A percentile compares a stretch with the other conserved stretches of the same genome.
Conservation (phyloP, 1,140 invertebrate species). For the Drosophila orosa region DNA sequence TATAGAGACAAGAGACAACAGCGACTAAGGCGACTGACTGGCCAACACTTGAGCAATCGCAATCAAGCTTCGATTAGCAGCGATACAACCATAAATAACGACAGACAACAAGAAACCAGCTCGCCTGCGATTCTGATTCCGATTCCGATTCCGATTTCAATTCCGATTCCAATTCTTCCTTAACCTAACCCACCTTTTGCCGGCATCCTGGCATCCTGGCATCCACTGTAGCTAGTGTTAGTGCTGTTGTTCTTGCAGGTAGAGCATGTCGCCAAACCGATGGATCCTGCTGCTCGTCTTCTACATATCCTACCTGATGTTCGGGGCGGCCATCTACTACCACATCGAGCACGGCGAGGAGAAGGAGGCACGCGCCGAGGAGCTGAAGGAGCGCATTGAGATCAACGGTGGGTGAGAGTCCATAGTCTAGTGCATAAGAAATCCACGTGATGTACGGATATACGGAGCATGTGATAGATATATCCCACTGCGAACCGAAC, state of each 20-base stretch:
- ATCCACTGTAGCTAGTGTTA: neutral
- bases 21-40: conserved; percentile 15
- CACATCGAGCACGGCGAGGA: conserved; percentile 90
- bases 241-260: conserved; percentile 45
- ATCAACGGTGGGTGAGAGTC: conserved; percentile 88
- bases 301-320: conserved; percentile 90
- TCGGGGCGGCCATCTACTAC: conserved; percentile 91
- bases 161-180: neutral
- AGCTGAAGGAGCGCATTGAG: conserved; percentile 87
- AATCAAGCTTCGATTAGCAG: conserved; percentile 72
- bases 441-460: conserved; percentile 30
- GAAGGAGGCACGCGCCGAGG: conserved; percentile 85
- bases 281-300: conserved; percentile 90
- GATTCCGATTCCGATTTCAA: neutral
- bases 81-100: conserved; percentile 71
- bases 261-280: conserved; percentile 91
- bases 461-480: conserved; percentile 56
- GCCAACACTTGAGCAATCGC: conserved; percentile 64
- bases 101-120: conserved; percentile 38
- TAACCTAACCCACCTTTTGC: neutral
- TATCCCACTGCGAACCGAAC: conserved; percentile 30
- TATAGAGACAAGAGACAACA: conserved; percentile 49
- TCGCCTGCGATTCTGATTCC: conserved; percentile 6
- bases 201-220: neutral
- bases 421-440: conserved; percentile 11